Conservation (phyloP, 2,797 vertebrate genomes). For the Cygnus olor region DNA sequence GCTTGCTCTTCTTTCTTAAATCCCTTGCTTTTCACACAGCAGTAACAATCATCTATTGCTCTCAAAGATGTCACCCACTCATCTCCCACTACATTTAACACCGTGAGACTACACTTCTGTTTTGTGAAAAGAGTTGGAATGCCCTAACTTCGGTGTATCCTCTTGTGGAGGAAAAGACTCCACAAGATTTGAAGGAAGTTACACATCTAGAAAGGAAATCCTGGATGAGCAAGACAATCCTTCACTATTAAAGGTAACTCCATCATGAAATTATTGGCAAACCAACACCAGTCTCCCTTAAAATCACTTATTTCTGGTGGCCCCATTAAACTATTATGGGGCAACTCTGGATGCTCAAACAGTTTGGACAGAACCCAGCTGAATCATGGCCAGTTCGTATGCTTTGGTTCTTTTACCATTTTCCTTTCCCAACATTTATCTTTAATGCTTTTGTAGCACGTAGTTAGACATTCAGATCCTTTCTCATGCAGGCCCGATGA, state of each 20-base stretch:
- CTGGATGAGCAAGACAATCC: not conserved
- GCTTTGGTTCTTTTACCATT: not conserved
- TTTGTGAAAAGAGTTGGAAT: not conserved
- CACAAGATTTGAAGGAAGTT: not conserved
- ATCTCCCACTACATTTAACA: not conserved
- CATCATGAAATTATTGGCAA: not conserved
- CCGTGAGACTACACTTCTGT: not conserved
- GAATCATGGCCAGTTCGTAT: not conserved
- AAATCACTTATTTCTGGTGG: not conserved
- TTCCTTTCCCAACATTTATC: constrained; percentile 25
- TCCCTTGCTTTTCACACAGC: not conserved
- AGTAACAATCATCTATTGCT: not conserved
- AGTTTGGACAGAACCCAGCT: not conserved
- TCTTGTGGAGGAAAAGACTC: not conserved
- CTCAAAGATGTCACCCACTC: not conserved
- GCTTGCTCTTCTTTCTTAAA: not conserved
- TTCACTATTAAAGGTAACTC: not conserved
- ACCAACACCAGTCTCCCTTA: not conserved
- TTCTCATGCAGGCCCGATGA: constrained; percentile 5
- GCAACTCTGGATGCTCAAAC: rapidly evolving
- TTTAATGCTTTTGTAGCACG: constrained; percentile 21
- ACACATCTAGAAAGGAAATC: not conserved
- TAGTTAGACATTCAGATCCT: constrained; percentile 46
- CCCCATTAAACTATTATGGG: not conserved
- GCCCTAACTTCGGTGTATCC: not conserved